phyloP scores from a whole-genome alignment of 2,797 vertebrate genomes.

The Platalea minor region DNA sequence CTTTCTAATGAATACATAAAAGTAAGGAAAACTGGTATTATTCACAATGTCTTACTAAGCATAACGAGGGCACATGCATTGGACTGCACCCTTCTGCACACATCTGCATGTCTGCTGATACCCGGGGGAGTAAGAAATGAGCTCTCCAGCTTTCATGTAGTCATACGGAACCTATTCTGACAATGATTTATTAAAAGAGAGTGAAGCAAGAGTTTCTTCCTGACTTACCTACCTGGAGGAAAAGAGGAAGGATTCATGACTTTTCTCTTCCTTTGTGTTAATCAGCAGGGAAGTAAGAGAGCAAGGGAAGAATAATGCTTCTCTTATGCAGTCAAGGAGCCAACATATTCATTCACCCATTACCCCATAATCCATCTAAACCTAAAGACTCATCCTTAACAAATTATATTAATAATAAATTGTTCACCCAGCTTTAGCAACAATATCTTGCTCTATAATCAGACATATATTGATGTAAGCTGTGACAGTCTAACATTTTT shows the following conservation, averaged over 20 bases:
- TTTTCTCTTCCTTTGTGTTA: slow-evolving; percentile 19
- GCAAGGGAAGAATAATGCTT: background rate
- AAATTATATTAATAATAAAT: background rate
- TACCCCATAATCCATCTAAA: background rate
- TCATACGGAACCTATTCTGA: slow-evolving; percentile 60
- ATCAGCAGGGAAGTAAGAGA: background rate
- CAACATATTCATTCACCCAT: background rate
- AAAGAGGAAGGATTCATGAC: background rate
- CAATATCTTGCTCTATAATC: background rate
- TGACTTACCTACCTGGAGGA: slow-evolving; percentile 44
- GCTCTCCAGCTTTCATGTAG: slow-evolving; percentile 44
- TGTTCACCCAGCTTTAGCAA: background rate
- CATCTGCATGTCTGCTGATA: slow-evolving; percentile 45
- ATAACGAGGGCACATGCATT: background rate
- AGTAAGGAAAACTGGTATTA: background rate
- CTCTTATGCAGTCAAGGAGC: background rate
- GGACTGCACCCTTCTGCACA: background rate
- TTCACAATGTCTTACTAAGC: background rate
- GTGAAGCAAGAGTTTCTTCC: slow-evolving; percentile 17
- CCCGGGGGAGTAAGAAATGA: slow-evolving; percentile 15
- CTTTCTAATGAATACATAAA: background rate
- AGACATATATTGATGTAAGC: background rate
- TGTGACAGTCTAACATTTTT: background rate
- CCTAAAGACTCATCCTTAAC: background rate
- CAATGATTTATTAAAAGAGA: slow-evolving; percentile 45